Conservation (phyloP, 2,113 vertebrate species). For the Dicaeum eximium region DNA sequence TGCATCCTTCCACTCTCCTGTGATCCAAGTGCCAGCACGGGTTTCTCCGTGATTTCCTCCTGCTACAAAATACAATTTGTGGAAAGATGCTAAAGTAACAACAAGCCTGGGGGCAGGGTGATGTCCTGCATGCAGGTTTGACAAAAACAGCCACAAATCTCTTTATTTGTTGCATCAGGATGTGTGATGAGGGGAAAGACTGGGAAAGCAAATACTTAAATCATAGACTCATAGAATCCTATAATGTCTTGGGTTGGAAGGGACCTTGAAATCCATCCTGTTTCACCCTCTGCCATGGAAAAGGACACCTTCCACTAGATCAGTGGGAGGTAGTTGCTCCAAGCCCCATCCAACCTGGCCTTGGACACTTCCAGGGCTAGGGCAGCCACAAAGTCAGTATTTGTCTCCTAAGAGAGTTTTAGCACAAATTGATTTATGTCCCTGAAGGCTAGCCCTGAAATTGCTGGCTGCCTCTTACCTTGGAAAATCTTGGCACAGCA, state of each 20-base stretch:
- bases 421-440: neutral
- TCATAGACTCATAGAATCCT: neutral
- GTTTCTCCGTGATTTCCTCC: slow-evolving; percentile 53
- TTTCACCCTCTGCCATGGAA: too few species aligned
- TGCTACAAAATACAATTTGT: slow-evolving; percentile 55
- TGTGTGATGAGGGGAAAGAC: neutral
- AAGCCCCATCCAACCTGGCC: too few species aligned
- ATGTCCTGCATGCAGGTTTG: slow-evolving; percentile 36
- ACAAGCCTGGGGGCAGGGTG: slow-evolving; percentile 25
- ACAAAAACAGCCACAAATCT: neutral
- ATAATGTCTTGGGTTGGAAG: neutral
- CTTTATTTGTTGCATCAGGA: neutral
- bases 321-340: neutral
- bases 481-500: neutral
- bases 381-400: neutral
- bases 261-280: neutral
- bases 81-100: slow-evolving; percentile 51
- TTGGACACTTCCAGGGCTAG: neutral
- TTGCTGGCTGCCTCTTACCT: neutral
- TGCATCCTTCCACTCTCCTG: slow-evolving; percentile 58
- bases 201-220: neutral
- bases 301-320: neutral
- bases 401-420: neutral
- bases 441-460: neutral
- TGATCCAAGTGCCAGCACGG: slow-evolving; percentile 68